Base-by-base conservation (phyloP, 2,113 vertebrate species). In the Tyto alba region DNA sequence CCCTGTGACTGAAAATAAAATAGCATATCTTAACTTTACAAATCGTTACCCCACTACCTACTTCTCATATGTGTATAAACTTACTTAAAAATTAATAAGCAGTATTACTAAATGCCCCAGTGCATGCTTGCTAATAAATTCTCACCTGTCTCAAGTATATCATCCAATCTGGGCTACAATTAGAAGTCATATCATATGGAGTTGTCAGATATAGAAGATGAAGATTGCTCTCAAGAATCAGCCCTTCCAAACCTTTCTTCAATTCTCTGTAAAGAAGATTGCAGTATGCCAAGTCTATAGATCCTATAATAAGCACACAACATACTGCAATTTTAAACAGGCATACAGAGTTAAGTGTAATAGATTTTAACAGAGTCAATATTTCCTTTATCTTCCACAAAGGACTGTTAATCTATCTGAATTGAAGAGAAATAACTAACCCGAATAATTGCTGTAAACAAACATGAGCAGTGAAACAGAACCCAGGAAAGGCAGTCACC, bases 141-240 rank as follows among this genome's bases (percentile, higher is more conserved):
- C 85, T 96, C 79, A 99, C 99, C 99, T 99, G 99, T 90, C 98
- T 98, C 95, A 99, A 98, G 95, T 98, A 99, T 57, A 99, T 91
- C 98, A 99, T 99, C 99, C 99, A 99, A 25, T 99, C 98, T 29
- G 99, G 99, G 34, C 96, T 98, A 93, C 98, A 98, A 84, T 98
- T 99, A 14, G 94, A 94, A 66, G 97, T 91, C 97, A 99, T 81
- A 52, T 99, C 99, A 62, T 99, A 99, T 0, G 99, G 99, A 26
- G 99, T 99, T 69, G 99, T 97, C 95, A 99, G 97, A 96, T 99
- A 99, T 0, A 99, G 92, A 52, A 99, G 98, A 94, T 99, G 99
- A 78, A 99, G 98, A 89, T 96, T 97, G 85, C 98, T 99, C 95
- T 99, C 98, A 13, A 99, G 99, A 83, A 99, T 90, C 56, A 99